Percentiles rank a stretch among this genome's conserved stretches.
Evolutionary conservation across 1,140 invertebrate genomes (phyloP).

Genomic region (Mya arenaria): DNA sequence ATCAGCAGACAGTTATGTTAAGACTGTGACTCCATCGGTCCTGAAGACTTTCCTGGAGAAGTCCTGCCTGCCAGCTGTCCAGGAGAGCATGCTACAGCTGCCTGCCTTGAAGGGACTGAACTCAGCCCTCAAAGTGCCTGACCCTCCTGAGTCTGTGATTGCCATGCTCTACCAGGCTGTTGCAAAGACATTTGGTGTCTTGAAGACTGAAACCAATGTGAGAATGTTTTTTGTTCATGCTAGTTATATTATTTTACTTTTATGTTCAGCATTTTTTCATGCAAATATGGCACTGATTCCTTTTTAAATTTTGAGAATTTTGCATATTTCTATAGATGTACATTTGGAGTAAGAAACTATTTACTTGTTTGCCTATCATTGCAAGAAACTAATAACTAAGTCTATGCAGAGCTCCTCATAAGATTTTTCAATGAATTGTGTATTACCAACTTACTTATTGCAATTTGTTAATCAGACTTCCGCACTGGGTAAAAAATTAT

Average conservation of each 20-base stretch:
- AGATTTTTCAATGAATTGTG: no score
- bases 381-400: no score
- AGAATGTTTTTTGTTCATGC: slow-evolving; percentile 28
- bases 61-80: slow-evolving; percentile 34
- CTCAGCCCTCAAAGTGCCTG: slow-evolving; percentile 63
- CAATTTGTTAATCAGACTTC: no score
- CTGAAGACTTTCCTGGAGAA: slow-evolving; percentile 64
- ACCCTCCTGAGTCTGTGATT: slow-evolving; percentile 71
- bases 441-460: no score
- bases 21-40: slow-evolving; percentile 46
- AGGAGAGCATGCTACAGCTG: no score
- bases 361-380: no score
- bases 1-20: slow-evolving; percentile 46
- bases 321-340: no score
- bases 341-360: no score
- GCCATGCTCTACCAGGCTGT: slow-evolving; percentile 62
- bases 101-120: slow-evolving; percentile 68
- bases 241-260: background rate
- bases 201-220: slow-evolving; percentile 41
- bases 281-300: background rate
- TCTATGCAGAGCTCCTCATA: no score
- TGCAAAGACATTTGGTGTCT: slow-evolving; percentile 55
- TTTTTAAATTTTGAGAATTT: background rate
- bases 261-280: background rate
- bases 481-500: no score